Conservation (phyloP, 2,888 invertebrate genomes). For the Heliconius ethilla region DNA sequence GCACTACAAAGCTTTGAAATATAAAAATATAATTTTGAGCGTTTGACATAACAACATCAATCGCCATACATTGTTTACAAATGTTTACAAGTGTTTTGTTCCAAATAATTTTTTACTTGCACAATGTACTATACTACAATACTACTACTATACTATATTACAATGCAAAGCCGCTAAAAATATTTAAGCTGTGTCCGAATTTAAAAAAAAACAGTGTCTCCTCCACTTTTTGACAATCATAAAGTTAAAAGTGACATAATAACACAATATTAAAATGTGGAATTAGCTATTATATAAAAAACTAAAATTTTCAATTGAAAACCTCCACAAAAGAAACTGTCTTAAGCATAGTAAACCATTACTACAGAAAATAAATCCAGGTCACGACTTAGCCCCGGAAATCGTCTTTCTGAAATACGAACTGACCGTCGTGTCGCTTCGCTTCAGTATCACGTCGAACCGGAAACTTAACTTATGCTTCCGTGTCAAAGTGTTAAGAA, state of each 20-base stretch:
- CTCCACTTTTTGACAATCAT: too few species aligned
- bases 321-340: slow-evolving; percentile 24
- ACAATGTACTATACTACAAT: too few species aligned
- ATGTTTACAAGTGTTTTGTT: too few species aligned
- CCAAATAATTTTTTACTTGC: too few species aligned
- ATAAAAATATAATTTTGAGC: too few species aligned
- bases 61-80: too few species aligned
- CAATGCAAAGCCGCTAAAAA: too few species aligned
- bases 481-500: slow-evolving; percentile 41
- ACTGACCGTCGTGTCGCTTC: slow-evolving; percentile 35
- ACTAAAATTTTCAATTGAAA: slow-evolving; percentile 11
- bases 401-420: slow-evolving; percentile 45
- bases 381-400: slow-evolving; percentile 44
- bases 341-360: slow-evolving; percentile 36
- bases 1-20: too few species aligned
- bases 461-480: slow-evolving; percentile 44
- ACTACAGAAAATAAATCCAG: slow-evolving; percentile 41
- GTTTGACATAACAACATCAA: too few species aligned
- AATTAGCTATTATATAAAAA: neutral
- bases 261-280: neutral
- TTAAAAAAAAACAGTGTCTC: too few species aligned
- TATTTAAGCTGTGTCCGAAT: too few species aligned
- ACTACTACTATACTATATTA: too few species aligned
- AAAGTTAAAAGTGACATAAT: neutral
- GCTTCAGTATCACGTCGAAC: slow-evolving; percentile 36